A percentile compares a stretch with the other conserved stretches of the same genome.
These are phyloP conservation scores for Chrysogorgia sp. DNA, from an alignment of 92 coral and sea anemone genomes.

Conservation along the genomic window DNA sequence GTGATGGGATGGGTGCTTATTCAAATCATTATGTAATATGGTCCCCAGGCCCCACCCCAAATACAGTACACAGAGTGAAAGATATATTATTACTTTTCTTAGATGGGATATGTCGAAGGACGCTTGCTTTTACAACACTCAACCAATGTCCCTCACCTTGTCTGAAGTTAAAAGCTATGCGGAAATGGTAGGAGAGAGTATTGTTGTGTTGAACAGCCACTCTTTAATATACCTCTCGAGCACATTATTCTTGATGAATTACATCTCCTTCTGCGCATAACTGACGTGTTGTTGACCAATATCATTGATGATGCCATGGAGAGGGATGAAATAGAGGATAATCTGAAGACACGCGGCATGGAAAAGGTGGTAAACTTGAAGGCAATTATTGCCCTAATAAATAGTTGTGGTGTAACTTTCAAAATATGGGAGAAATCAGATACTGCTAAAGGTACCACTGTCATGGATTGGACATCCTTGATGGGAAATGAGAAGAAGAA, in stretches of 20 bases:
- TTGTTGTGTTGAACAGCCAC: constrained; percentile 53
- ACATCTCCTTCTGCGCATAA: constrained; percentile 9
- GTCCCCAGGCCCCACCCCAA: too few species aligned
- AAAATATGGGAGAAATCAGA: constrained; percentile 55
- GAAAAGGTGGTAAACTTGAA: constrained; percentile 32
- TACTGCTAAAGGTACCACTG: constrained; percentile 19
- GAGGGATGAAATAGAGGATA: constrained; percentile 53
- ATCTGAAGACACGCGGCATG: constrained; percentile 22
- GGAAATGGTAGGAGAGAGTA: constrained; percentile 23
- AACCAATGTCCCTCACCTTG: constrained; percentile 54
- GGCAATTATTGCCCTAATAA: constrained; percentile 20
- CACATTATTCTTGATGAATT: constrained; percentile 14
- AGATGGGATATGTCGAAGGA: neutral
- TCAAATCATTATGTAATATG: too few species aligned
- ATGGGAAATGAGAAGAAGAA: constrained; percentile 51
- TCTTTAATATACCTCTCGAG: constrained; percentile 54
- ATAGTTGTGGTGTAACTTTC: constrained; percentile 59
- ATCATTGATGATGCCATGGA: constrained; percentile 69
- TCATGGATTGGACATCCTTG: constrained; percentile 58
- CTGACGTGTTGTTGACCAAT: constrained; percentile 44
- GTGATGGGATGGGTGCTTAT: too few species aligned
- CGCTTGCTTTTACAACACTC: neutral
- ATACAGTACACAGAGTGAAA: neutral
- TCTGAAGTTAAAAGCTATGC: constrained; percentile 45
- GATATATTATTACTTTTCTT: too few species aligned